These are phyloP conservation scores for Samia ricini DNA, from an alignment of 1,140 invertebrate genomes.

Conservation along the genomic window DNA sequence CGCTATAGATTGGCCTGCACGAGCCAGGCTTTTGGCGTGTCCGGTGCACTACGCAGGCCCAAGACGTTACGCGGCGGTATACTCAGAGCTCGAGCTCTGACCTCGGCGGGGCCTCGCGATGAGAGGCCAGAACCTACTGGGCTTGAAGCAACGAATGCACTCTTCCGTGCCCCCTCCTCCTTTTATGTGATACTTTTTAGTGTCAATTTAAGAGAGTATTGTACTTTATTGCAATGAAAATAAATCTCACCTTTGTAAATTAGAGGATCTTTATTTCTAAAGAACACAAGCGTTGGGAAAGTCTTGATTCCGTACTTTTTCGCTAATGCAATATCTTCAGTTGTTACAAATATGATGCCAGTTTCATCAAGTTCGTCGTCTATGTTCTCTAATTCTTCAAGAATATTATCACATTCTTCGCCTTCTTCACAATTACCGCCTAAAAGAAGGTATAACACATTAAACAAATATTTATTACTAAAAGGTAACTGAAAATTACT, in stretches of 20 bases:
- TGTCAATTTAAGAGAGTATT: background rate
- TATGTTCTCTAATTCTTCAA: slow-evolving; percentile 93
- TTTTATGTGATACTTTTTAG: too few species aligned
- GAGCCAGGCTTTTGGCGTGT: too few species aligned
- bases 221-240: background rate
- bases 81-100: too few species aligned
- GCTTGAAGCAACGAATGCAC: too few species aligned
- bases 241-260: slow-evolving; percentile 80
- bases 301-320: slow-evolving; percentile 91
- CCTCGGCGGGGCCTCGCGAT: too few species aligned
- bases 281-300: slow-evolving; percentile 93
- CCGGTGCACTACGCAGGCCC: too few species aligned
- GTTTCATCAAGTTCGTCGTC: slow-evolving; percentile 96
- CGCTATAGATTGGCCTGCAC: too few species aligned
- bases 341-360: slow-evolving; percentile 95
- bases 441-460: slow-evolving; percentile 43
- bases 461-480: background rate
- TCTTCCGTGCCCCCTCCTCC: too few species aligned
- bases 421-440: slow-evolving; percentile 92
- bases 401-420: slow-evolving; percentile 89
- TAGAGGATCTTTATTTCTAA: slow-evolving; percentile 92
- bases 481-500: background rate
- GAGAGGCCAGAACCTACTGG: too few species aligned
- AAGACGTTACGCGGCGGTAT: too few species aligned
- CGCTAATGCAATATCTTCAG: slow-evolving; percentile 88